Percentiles rank a stretch among this genome's conserved stretches.
These are phyloP conservation scores for Dendroctonus ponderosae DNA, from an alignment of 1,140 invertebrate genomes.

Conservation along the genomic window DNA sequence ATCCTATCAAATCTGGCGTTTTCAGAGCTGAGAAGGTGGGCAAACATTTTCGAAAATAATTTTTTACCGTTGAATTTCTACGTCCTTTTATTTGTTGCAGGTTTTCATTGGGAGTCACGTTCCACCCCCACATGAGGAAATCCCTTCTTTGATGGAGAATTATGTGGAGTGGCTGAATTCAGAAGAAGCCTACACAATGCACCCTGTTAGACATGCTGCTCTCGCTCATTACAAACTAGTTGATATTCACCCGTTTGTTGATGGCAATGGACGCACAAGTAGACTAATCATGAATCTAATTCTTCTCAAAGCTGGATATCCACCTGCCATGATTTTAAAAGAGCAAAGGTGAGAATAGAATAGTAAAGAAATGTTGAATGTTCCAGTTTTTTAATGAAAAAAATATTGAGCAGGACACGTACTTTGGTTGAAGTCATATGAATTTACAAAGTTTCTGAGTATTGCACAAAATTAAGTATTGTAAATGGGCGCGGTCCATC, in stretches of 20 bases:
- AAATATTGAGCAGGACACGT: no score
- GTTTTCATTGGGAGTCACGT: conserved; percentile 92
- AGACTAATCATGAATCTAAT: conserved; percentile 94
- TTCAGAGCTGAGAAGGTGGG: conserved; percentile 58
- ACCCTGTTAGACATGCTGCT: conserved; percentile 90
- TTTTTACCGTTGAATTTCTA: not conserved
- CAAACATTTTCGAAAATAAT: not conserved
- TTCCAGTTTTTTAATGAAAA: no score
- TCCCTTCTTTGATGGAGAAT: conserved; percentile 79
- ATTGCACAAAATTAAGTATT: no score
- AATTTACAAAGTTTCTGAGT: conserved; percentile 3
- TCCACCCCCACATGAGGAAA: conserved; percentile 79
- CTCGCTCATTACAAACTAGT: conserved; percentile 96
- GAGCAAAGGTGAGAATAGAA: conserved; percentile 65
- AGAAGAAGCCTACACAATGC: conserved; percentile 76
- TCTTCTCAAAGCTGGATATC: conserved; percentile 96
- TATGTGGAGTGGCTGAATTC: conserved; percentile 91
- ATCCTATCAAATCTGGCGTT: conserved; percentile 81
- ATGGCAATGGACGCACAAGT: conserved; percentile 94
- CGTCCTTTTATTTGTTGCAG: conserved; percentile 6
- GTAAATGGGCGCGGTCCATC: no score
- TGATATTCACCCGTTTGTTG: conserved; percentile 89
- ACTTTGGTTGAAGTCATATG: no score
- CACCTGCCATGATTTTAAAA: conserved; percentile 92
- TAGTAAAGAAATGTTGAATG: no score